phyloP scores from a whole-genome alignment of 1,140 invertebrate genomes.

The Anoplophora glabripennis region DNA sequence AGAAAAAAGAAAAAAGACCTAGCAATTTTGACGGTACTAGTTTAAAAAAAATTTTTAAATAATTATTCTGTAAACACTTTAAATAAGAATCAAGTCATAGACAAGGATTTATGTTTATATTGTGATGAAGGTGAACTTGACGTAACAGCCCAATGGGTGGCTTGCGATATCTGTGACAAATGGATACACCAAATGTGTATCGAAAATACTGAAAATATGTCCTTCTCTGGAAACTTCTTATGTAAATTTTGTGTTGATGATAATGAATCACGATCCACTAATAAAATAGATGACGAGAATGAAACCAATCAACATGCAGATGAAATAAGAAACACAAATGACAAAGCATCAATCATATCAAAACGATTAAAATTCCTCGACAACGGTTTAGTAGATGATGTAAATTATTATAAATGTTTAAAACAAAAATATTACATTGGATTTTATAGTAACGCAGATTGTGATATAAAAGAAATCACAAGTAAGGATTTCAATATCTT shows the following conservation, averaged over 20 bases:
- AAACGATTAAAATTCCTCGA: background rate
- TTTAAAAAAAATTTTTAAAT: too few species aligned
- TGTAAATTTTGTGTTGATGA: too few species aligned
- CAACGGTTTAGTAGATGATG: background rate
- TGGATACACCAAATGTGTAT: background rate
- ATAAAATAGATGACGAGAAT: too few species aligned
- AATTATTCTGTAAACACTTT: too few species aligned
- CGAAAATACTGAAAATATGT: too few species aligned
- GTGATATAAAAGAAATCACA: background rate
- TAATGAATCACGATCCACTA: too few species aligned
- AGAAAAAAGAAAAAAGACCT: background rate
- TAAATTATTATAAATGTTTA: slow-evolving; percentile 2
- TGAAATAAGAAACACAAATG: too few species aligned
- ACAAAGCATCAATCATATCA: too few species aligned
- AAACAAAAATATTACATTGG: background rate
- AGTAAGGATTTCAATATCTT: background rate
- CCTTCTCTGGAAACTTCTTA: too few species aligned
- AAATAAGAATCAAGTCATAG: too few species aligned
- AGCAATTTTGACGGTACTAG: background rate
- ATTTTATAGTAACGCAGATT: background rate
- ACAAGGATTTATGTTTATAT: background rate
- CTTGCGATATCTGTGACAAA: background rate
- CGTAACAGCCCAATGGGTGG: background rate
- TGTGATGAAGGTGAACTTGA: background rate
- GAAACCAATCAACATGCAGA: too few species aligned